Evolutionary conservation across 2,797 vertebrate species (phyloP).

Genomic region (Molossus alvarezi): DNA sequence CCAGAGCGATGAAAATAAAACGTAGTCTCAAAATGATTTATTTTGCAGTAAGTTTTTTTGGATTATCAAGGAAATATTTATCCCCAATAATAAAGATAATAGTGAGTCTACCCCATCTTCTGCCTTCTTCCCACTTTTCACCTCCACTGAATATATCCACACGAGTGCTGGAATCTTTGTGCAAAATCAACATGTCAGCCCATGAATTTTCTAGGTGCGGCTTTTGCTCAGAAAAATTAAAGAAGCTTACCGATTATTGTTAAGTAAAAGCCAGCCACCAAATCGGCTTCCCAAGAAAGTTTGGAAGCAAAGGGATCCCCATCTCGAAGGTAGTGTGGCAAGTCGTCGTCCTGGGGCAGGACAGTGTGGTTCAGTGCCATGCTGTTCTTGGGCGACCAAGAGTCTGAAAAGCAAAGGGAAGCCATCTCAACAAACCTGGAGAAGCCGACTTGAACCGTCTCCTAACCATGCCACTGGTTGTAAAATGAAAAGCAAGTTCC

Average conservation of each 20-base stretch:
- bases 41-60: background rate
- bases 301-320: conserved; percentile 95
- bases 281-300: conserved; percentile 95
- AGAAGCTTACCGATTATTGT: conserved; percentile 94
- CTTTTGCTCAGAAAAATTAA: conserved; percentile 62
- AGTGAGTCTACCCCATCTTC: background rate
- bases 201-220: conserved; percentile 44
- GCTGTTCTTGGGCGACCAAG: conserved; percentile 74
- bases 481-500: background rate
- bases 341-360: conserved; percentile 86
- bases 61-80: background rate
- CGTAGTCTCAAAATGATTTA: background rate
- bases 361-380: conserved; percentile 91
- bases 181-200: background rate
- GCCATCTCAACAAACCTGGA: conserved; percentile 4
- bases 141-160: background rate
- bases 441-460: background rate
- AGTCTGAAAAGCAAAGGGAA: conserved; percentile 87
- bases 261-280: conserved; percentile 95
- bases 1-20: conserved; percentile 52
- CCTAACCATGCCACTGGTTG: background rate
- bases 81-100: background rate
- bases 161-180: background rate
- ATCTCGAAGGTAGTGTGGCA: conserved; percentile 92
- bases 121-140: background rate